Evolutionary conservation across 2,888 invertebrate species (phyloP), one percentile per base, ranked within the genome.

Genomic region (Volucella inanis): DNA sequence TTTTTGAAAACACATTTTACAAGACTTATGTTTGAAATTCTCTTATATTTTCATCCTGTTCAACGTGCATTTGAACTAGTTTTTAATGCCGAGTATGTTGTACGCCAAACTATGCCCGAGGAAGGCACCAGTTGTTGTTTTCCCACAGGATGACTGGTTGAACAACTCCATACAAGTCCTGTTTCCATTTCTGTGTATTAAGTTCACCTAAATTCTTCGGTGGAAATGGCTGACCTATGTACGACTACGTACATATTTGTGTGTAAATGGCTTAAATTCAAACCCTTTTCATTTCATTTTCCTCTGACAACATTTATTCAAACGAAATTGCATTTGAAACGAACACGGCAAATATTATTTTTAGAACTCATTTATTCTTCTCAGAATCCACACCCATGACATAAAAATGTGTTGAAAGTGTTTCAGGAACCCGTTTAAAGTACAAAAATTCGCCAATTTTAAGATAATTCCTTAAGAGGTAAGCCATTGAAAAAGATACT

Each of bases 111-210:
- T 18, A 41, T 11, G 8, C 15, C 15, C 3, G 41, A 18, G 43
- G 43, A 43, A 41, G 18, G 2, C 43, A 41, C 59, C 6, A 59
- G 59, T 59, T 59, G 18, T 59, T 41, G 39, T 43, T 61, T 61
- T 31, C 22, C 61, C 43, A 22, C 45, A 61, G 31, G 31, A 61
- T 14, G 45, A 59, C 12, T 59, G 22, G 61, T 62, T 49, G 64
- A 64, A 64, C 38, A 49, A 64, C 64, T 49, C 39, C 15, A 47
- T 39, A 38, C 49, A 64, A 6, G 31, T 31, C 39, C 38, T 64
- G 64, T 18, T 64, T 39, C 49, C 39, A 64, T 64, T 49, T 49
- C 2, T 49, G 39, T 64, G 49, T 64, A 64, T 31, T 15, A 18
- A 49, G 49, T 50, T 38, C 15, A 31, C 49, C 39, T 43, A 49